Base-by-base conservation (phyloP, 2,888 invertebrate genomes). In the Neoscelio sp. region DNA sequence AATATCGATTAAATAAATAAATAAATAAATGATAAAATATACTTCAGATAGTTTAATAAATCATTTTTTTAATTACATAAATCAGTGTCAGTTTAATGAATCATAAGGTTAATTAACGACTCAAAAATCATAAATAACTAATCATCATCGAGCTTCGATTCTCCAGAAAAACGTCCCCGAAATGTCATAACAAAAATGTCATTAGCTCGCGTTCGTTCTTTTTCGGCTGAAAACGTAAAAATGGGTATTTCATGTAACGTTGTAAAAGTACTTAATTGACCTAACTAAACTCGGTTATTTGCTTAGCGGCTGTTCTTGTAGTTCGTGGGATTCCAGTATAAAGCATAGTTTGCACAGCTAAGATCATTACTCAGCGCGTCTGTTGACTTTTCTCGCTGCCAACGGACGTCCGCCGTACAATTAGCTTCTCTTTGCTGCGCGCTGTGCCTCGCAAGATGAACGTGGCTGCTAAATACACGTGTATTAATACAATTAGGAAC, bases 361-460 rank as follows among this genome's bases (percentile, higher is more conserved):
- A 81, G 82, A 83, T 82, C 83, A 83, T 82, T 83, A 84, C 83
- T 83, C 83, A 83, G 80, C 82, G 83, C 73, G 78, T 77, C 75
- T 82, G 82, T 83, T 83, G 82, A 83, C 84, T 84, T 81, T 83
- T 80, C 82, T 78, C 82, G 82, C 81, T 81, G 82, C 82, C 79
- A 82, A 82, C 79, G 83, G 68, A 80, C 78, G 76, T 80, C 81
- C 80, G 77, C 67, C 78, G 77, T 78, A 83, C 82, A 84, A 84
- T 84, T 84, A 83, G 82, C 84, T 81, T 52, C 82, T 78, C 79
- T 81, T 83, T 82, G 74, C 67, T 58, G 70, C 67, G 54, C 60
- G 56, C 68, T 48, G 40, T 54, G 75, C 74, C 58, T 64, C 70
- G 74, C 58, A 80, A 82, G 80, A 80, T 74, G 82, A 80, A 80